These are phyloP conservation scores for Odocoileus virginianus DNA, from an alignment of 2,113 vertebrate species.

Conservation along the genomic window DNA sequence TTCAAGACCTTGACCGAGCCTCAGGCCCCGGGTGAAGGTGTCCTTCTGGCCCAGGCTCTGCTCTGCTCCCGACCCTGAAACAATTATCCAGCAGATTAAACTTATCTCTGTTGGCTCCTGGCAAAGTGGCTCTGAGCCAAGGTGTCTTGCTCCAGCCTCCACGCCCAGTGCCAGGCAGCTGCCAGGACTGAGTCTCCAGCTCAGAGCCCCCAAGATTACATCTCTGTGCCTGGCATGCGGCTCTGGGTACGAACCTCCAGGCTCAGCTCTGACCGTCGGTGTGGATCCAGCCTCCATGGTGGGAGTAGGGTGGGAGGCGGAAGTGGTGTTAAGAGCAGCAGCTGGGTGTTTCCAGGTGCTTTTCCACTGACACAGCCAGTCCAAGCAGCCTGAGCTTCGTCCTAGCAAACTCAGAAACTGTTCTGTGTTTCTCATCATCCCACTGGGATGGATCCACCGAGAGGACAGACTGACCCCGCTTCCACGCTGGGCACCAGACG, in stretches of 20 bases:
- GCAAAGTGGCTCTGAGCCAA: not conserved
- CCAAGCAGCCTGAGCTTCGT: no score
- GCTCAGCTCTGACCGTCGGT: accelerated
- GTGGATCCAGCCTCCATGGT: accelerated
- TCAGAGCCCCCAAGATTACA: not conserved
- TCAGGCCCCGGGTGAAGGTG: not conserved
- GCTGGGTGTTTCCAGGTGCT: not conserved
- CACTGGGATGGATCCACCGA: accelerated
- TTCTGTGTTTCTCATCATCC: not conserved
- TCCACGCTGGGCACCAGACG: accelerated
- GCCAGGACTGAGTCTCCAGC: not conserved
- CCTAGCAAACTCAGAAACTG: not conserved
- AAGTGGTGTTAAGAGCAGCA: not conserved
- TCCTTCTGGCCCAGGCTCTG: not conserved
- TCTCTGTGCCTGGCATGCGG: not conserved
- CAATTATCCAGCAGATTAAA: not conserved
- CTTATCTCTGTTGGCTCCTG: constrained; percentile 4
- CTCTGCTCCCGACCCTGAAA: accelerated
- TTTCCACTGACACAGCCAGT: not conserved
- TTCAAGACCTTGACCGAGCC: not conserved
- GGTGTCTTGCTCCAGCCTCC: not conserved
- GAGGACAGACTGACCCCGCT: not conserved
- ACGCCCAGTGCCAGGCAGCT: not conserved
- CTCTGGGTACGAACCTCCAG: accelerated
- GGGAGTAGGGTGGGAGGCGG: accelerated